These are phyloP conservation scores for Taeniopygia guttata DNA, from an alignment of 2,797 vertebrate genomes.

Conservation along the genomic window DNA sequence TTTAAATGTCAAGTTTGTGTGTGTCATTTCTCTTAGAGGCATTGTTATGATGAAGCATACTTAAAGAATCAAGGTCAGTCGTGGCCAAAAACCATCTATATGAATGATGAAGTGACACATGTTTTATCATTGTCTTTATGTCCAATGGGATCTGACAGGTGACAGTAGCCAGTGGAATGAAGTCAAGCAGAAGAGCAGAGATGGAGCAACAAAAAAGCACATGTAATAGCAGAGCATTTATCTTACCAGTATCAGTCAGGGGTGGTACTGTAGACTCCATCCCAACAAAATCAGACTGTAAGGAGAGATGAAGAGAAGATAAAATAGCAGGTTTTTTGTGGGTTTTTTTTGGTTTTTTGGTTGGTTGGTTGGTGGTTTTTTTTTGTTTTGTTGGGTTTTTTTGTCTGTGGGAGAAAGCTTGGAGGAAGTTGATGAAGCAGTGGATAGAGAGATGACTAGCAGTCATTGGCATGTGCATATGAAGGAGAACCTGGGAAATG, in stretches of 20 bases:
- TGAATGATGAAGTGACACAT: background rate
- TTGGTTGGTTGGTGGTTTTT: no score
- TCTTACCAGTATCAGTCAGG: background rate
- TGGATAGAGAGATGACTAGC: background rate
- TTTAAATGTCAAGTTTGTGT: background rate
- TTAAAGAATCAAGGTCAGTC: constrained; percentile 13
- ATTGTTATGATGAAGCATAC: background rate
- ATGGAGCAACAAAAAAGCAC: background rate
- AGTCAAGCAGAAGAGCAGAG: background rate
- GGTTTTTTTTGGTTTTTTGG: no score
- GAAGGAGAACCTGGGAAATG: background rate
- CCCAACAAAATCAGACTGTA: background rate
- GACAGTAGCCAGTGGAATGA: background rate
- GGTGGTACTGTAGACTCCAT: background rate
- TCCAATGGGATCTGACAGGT: constrained; percentile 6
- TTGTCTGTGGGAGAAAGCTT: background rate
- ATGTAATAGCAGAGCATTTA: background rate
- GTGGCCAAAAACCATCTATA: background rate
- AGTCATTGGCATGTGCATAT: background rate
- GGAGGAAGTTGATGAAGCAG: background rate
- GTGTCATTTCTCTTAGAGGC: background rate
- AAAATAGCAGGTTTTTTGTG: background rate
- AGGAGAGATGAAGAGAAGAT: background rate
- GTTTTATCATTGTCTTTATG: background rate
- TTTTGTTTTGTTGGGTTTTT: background rate